phyloP scores from a whole-genome alignment of 2,797 vertebrate species.

The Benthosema pterotum region DNA sequence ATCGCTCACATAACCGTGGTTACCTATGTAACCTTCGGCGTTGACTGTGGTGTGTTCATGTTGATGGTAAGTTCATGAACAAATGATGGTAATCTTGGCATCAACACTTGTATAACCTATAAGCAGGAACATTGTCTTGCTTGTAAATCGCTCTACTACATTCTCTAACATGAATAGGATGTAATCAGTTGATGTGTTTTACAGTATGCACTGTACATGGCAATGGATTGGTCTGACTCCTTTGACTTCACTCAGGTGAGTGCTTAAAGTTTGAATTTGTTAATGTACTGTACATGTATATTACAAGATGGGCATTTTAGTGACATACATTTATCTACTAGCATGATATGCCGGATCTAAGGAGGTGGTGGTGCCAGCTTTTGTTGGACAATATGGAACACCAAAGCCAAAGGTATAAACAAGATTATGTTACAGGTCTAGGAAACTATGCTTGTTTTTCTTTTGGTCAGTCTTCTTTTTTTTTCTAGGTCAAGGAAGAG shows the following conservation, averaged over 20 bases:
- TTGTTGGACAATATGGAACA: background rate
- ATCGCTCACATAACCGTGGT: no score
- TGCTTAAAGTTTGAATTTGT: background rate
- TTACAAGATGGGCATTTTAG: background rate
- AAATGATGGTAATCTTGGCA: background rate
- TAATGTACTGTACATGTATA: background rate
- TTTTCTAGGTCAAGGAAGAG: background rate
- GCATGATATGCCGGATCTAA: background rate
- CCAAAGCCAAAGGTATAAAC: background rate
- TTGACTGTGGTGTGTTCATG: background rate
- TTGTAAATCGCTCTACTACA: no score
- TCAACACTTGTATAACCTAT: background rate
- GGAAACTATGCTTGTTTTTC: background rate
- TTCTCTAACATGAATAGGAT: no score
- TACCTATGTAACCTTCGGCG: no score
- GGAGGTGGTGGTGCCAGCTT: slow-evolving; percentile 4
- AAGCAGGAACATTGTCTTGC: background rate
- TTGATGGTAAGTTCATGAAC: background rate
- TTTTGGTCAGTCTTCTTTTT: background rate
- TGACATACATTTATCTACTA: slow-evolving; percentile 4
- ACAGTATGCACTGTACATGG: slow-evolving; percentile 4
- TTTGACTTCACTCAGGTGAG: background rate
- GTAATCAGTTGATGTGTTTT: background rate
- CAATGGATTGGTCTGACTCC: background rate
- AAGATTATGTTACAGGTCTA: background rate